Evolutionary conservation across 2,797 vertebrate genomes (phyloP).

Genomic region (Tiaroga cobitis): DNA sequence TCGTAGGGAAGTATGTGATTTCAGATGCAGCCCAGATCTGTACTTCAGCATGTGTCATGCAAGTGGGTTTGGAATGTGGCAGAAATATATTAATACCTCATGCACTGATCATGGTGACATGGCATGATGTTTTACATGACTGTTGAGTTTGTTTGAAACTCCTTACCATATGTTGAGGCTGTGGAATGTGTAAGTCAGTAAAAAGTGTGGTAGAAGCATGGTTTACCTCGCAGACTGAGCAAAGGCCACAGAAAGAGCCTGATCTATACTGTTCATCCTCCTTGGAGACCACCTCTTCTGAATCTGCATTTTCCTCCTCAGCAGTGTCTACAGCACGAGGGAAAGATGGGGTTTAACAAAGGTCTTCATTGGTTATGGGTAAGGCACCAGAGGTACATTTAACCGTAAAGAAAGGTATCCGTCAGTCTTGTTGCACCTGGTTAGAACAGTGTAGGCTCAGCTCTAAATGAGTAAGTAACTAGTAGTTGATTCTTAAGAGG

Average conservation of each 20-base stretch:
- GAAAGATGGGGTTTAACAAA: neutral
- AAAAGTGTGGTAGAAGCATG: neutral
- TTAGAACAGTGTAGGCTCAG: neutral
- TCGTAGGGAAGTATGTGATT: too few species aligned
- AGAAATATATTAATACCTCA: neutral
- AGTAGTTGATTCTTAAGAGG: neutral
- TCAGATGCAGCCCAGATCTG: neutral
- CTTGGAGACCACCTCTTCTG: conserved; percentile 16
- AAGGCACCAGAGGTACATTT: neutral
- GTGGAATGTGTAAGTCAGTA: neutral
- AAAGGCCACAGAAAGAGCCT: conserved; percentile 74
- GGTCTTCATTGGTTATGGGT: neutral
- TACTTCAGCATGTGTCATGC: neutral
- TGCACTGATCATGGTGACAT: neutral
- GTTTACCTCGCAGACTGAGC: conserved; percentile 76
- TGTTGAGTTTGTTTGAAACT: neutral
- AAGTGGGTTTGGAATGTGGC: neutral
- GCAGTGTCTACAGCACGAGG: conserved; percentile 52
- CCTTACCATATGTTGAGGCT: neutral
- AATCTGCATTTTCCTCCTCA: conserved; percentile 24
- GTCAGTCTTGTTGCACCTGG: neutral
- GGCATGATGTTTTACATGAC: neutral
- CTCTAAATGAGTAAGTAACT: neutral
- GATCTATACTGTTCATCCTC: conserved; percentile 62
- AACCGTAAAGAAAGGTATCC: neutral